Evolutionary conservation across 2,888 invertebrate genomes (phyloP).

Genomic region (Marasmarcha lunaedactyla): DNA sequence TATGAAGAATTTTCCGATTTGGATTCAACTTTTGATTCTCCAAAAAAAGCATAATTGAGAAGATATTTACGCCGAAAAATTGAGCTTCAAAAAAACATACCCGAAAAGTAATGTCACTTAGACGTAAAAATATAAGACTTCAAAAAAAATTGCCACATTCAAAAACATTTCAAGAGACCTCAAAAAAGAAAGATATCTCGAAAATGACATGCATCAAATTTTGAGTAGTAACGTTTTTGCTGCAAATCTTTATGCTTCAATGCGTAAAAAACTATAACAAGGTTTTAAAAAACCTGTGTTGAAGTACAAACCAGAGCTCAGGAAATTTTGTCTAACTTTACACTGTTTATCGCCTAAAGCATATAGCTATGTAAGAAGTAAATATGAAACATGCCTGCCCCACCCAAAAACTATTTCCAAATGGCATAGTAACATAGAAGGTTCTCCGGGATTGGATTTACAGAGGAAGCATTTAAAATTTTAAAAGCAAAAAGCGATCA

Average conservation of each 20-base stretch:
- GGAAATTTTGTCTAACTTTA: slow-evolving; percentile 5
- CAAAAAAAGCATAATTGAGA: slow-evolving; percentile 2
- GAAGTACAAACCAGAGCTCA: neutral
- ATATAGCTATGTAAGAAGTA: neutral
- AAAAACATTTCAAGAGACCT: slow-evolving; percentile 5
- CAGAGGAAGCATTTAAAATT: slow-evolving; percentile 16
- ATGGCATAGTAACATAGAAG: slow-evolving; percentile 10
- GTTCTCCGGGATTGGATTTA: slow-evolving; percentile 23
- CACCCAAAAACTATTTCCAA: slow-evolving; percentile 6
- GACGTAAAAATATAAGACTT: neutral
- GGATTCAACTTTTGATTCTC: slow-evolving; percentile 2
- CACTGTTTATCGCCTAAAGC: neutral
- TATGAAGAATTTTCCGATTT: neutral
- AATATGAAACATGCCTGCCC: neutral
- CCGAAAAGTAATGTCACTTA: neutral
- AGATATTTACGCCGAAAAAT: neutral
- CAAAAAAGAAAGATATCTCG: slow-evolving; percentile 1
- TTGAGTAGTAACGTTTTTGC: slow-evolving; percentile 4
- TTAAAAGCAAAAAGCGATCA: too few species aligned
- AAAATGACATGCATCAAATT: slow-evolving; percentile 1
- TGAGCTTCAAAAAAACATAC: neutral
- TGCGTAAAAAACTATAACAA: neutral
- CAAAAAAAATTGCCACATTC: slow-evolving; percentile 6
- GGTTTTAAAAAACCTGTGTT: neutral
- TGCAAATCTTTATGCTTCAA: slow-evolving; percentile 1